Evolutionary conservation across 2,113 vertebrate genomes (phyloP), one percentile per base, ranked within the genome.

Genomic region (Eolophus roseicapilla): DNA sequence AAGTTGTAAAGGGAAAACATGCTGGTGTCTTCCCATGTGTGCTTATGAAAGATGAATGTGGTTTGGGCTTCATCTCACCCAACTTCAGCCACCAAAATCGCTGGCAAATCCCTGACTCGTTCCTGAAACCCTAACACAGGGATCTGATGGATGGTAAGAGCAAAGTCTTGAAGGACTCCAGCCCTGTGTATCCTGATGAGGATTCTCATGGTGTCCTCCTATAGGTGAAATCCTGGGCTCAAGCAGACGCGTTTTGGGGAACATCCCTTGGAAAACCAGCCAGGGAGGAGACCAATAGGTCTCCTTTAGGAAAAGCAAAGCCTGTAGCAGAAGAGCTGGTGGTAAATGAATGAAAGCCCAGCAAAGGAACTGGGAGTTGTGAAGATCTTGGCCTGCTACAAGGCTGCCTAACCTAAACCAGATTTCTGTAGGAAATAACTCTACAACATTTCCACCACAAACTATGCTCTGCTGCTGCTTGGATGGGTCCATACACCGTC

Each of bases 371-470:
- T 43, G 1, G 1, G 64, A 93, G 64, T 86, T 88, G 79, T 73
- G 81, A 91, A 86, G 81, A 41, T 89, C 84, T 70, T n/a, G 85
- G 49, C 20, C 70, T 2, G 4, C 7, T 18, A 82, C 3, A 3
- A 44, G 46, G 91, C 71, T 13, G n/a, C 37, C 29, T 93, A 95
- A 92, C 50, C 41, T 19, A 41, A 93, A 80, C 73, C 86, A 95
- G 83, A 91, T 93, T 92, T 73, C 87, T 46, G 4, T 50, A 87
- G 63, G 35, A 82, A 96, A 55, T 82, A n/a, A 17, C 62, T 67
- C 63, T 17, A 62, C 86, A 71, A n/a, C 74, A 47, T 82, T 71
- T 85, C 90, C 71, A 79, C 90, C 59, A 44, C 83, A 88, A 85
- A 79, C 37, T 74, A 47, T 84, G 62, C 16, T 0, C 50, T 39